phyloP scores from a whole-genome alignment of 1,140 invertebrate species.

The Drosophila tristis region DNA sequence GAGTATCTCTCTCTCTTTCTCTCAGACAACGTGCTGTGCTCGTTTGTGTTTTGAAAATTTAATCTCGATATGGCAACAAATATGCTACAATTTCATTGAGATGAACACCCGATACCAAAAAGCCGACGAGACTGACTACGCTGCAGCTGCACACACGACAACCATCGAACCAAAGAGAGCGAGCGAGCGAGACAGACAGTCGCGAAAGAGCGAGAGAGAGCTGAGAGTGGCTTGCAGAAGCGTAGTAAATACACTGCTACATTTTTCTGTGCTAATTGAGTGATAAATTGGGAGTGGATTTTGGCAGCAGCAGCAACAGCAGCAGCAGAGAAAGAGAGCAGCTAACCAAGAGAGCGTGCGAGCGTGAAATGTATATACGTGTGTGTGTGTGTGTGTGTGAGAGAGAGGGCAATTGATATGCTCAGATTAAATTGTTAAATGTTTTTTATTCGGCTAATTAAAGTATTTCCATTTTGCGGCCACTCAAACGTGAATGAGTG shows the following conservation, averaged over 20 bases:
- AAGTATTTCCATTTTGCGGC: slow-evolving; percentile 76
- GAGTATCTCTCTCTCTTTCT: slow-evolving; percentile 8
- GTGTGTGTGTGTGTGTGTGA: slow-evolving; percentile 44
- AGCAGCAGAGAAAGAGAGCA: slow-evolving; percentile 33
- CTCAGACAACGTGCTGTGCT: slow-evolving; percentile 54
- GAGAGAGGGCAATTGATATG: slow-evolving; percentile 74
- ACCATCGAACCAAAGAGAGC: slow-evolving; percentile 8
- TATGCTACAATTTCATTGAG: slow-evolving; percentile 83
- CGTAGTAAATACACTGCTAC: slow-evolving; percentile 83
- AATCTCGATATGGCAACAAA: slow-evolving; percentile 83
- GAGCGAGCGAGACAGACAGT: background rate
- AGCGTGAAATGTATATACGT: slow-evolving; percentile 57
- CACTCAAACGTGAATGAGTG: slow-evolving; percentile 6
- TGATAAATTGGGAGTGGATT: slow-evolving; percentile 84
- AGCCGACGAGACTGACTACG: slow-evolving; percentile 69
- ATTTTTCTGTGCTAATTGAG: slow-evolving; percentile 84
- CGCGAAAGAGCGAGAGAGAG: slow-evolving; percentile 1
- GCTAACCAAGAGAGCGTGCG: slow-evolving; percentile 45
- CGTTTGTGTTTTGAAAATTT: slow-evolving; percentile 83
- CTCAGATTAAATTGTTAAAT: slow-evolving; percentile 84
- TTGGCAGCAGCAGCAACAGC: slow-evolving; percentile 23
- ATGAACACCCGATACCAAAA: slow-evolving; percentile 80
- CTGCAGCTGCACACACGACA: slow-evolving; percentile 22
- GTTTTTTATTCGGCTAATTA: slow-evolving; percentile 83
- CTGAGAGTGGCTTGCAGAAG: slow-evolving; percentile 61